Evolutionary conservation across 2,113 vertebrate genomes (phyloP).

Genomic region (Lycocorax pyrrhopterus): DNA sequence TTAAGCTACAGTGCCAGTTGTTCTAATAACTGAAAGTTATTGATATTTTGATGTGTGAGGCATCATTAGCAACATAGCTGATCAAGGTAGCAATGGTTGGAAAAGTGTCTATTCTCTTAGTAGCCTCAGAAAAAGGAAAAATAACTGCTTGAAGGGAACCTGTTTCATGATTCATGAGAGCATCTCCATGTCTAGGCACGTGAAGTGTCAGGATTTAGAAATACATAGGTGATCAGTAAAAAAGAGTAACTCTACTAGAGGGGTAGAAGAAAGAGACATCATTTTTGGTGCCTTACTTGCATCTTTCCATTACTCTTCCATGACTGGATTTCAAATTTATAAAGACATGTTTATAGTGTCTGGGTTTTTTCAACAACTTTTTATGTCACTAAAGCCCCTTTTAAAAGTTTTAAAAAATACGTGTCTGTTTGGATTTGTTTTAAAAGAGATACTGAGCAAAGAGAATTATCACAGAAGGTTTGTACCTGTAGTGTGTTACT

Average conservation of each 20-base stretch:
- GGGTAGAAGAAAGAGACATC: not conserved
- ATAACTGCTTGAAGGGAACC: not conserved
- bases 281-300: not conserved
- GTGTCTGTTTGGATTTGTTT: not conserved
- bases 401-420: not conserved
- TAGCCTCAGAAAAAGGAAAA: not conserved
- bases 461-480: not conserved
- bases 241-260: not conserved
- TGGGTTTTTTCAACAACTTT: not conserved
- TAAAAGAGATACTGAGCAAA: not conserved
- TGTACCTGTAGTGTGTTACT: not conserved
- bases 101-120: not conserved
- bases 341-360: not conserved
- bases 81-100: not conserved
- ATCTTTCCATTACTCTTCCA: not conserved
- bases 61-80: not conserved
- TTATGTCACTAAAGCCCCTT: not conserved
- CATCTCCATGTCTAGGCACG: not conserved
- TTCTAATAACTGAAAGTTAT: not conserved
- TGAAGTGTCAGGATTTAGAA: not conserved
- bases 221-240: not conserved
- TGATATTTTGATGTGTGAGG: not conserved
- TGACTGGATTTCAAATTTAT: not conserved
- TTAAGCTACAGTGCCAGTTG: not conserved
- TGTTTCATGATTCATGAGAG: not conserved